Conservation (phyloP, 2,797 vertebrate species). For the Prionace glauca region DNA sequence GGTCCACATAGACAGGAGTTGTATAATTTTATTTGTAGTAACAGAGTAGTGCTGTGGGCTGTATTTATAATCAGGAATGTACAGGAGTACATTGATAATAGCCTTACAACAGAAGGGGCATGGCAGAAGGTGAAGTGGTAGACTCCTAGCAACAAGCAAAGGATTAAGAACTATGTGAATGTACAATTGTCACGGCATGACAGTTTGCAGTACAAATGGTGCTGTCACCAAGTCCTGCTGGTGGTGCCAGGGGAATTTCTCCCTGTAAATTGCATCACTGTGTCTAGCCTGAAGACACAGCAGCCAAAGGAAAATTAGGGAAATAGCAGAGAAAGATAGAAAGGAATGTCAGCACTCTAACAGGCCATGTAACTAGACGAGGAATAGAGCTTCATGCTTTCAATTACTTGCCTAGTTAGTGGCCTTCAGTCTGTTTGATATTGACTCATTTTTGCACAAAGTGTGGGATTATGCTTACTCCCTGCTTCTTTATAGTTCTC, state of each 20-base stretch:
- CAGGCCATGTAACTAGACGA: background rate
- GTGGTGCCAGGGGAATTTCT: conserved; percentile 61
- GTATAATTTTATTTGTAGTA: background rate
- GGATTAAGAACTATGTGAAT: conserved; percentile 54
- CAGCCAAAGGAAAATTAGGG: conserved; percentile 56
- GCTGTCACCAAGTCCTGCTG: conserved; percentile 63
- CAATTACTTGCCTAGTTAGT: background rate
- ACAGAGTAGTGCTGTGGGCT: background rate
- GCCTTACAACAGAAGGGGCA: conserved; percentile 52
- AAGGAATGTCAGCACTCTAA: background rate
- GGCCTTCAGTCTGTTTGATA: background rate
- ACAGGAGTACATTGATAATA: conserved; percentile 56
- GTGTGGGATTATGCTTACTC: background rate
- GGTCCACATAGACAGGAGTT: background rate
- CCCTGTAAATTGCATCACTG: conserved; percentile 65
- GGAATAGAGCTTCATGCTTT: background rate
- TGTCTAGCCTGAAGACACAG: conserved; percentile 62
- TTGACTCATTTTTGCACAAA: background rate
- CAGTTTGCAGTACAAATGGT: conserved; percentile 67
- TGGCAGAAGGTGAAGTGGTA: conserved; percentile 60
- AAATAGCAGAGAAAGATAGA: conserved; percentile 46
- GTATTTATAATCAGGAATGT: conserved; percentile 3
- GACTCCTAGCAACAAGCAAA: conserved; percentile 50
- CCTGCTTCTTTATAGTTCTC: background rate
- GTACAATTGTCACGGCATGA: conserved; percentile 62